Conservation (phyloP, 2,888 invertebrate species). For the Heliconius sara region DNA sequence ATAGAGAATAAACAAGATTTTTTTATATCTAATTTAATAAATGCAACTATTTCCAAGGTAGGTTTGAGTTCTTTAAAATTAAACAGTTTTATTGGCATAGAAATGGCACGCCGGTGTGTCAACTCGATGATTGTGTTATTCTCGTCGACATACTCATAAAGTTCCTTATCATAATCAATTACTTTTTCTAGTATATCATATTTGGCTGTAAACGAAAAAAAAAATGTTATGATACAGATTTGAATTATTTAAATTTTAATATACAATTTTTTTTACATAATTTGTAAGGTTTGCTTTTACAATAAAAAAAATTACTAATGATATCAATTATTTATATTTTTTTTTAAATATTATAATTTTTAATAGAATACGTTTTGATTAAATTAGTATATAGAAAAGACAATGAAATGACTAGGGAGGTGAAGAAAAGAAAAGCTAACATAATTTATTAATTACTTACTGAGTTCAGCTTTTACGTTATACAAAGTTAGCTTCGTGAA, state of each 20-base stretch:
- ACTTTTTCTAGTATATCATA: conserved; percentile 53
- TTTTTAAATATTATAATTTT: not conserved
- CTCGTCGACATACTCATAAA: conserved; percentile 41
- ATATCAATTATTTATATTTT: not conserved
- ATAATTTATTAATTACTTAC: conserved; percentile 14
- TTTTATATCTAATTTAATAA: conserved; percentile 55
- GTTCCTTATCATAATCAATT: conserved; percentile 19
- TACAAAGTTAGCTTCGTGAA: conserved; percentile 23
- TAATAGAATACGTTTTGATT: too few species aligned
- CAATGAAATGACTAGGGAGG: too few species aligned
- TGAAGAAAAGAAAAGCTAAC: not conserved
- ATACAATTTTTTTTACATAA: not conserved
- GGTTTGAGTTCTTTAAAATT: conserved; percentile 47
- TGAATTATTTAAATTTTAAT: not conserved
- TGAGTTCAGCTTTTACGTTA: not conserved
- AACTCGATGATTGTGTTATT: conserved; percentile 49
- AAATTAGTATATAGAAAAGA: too few species aligned
- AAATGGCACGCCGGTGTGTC: conserved; percentile 39
- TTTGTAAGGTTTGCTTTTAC: not conserved
- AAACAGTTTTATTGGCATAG: conserved; percentile 38
- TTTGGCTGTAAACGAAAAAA: conserved; percentile 39
- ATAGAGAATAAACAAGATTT: conserved; percentile 64
- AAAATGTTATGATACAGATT: not conserved
- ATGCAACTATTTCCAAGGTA: conserved; percentile 62
- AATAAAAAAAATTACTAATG: not conserved